Evolutionary conservation across 2,113 vertebrate genomes (phyloP).

Genomic region (Spizaetus ornatus): DNA sequence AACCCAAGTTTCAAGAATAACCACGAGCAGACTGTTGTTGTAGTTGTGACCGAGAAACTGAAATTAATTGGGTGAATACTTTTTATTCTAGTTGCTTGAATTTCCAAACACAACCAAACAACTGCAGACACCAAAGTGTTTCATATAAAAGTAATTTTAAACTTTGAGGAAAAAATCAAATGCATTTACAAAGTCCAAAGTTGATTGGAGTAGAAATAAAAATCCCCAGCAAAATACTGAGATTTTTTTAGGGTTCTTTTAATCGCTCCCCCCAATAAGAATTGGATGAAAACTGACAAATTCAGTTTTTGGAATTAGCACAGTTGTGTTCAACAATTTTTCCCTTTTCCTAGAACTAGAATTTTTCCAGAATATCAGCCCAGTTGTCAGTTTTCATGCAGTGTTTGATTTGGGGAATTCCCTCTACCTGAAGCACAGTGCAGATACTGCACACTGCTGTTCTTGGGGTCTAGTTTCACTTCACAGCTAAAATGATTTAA

Average conservation of each 20-base stretch:
- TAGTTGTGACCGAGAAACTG: background rate
- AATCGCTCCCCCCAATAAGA: accelerated
- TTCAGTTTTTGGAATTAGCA: background rate
- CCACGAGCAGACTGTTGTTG: background rate
- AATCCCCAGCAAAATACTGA: background rate
- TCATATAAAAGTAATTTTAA: background rate
- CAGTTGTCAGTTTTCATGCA: background rate
- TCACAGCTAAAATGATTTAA: background rate
- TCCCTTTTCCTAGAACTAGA: background rate
- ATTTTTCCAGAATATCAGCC: background rate
- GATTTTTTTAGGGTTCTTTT: background rate
- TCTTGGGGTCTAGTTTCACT: background rate
- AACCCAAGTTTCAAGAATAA: conserved; percentile 51
- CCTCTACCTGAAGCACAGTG: background rate
- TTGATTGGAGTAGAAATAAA: background rate
- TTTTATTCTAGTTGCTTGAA: background rate
- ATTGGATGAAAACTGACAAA: background rate
- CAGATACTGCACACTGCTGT: background rate
- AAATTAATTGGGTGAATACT: background rate
- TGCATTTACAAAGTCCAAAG: background rate
- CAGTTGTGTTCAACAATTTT: background rate
- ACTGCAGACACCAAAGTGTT: background rate
- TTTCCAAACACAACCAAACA: background rate
- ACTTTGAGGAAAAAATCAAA: background rate
- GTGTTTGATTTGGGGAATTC: background rate